phyloP scores from a whole-genome alignment of 2,888 invertebrate genomes.

The Cephus pygmeus region DNA sequence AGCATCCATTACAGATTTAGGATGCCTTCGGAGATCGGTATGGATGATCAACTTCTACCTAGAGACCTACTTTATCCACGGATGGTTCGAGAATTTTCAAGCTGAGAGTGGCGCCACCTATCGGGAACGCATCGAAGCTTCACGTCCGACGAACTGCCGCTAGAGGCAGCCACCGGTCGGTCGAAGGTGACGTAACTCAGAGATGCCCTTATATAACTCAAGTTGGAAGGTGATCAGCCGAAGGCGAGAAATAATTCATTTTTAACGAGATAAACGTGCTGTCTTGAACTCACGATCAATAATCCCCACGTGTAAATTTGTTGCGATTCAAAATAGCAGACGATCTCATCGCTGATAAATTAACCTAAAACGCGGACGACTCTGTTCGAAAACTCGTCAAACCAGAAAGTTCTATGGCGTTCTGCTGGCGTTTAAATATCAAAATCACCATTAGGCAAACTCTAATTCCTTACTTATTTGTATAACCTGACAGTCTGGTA shows the following conservation, averaged over 20 bases:
- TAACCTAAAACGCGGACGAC: not conserved
- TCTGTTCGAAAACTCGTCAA: not conserved
- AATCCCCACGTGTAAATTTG: not conserved
- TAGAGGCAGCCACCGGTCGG: constrained; percentile 8
- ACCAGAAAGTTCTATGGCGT: not conserved
- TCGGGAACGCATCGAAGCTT: constrained; percentile 19
- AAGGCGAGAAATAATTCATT: not conserved
- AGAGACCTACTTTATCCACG: constrained; percentile 38
- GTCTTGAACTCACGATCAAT: not conserved
- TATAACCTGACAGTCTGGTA: not conserved
- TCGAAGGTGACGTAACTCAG: not conserved
- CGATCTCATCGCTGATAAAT: not conserved
- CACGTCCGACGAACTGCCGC: not conserved
- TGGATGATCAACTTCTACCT: not conserved
- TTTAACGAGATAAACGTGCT: not conserved
- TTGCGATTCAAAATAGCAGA: not conserved
- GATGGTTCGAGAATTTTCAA: constrained; percentile 11
- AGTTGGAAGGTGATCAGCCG: not conserved
- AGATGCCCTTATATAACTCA: not conserved
- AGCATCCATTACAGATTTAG: not conserved
- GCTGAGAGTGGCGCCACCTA: constrained; percentile 26
- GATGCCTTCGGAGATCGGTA: not conserved
- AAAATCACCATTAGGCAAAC: not conserved
- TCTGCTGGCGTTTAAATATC: too few species aligned
- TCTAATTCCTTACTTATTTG: not conserved